Evolutionary conservation across 2,113 vertebrate species (phyloP).

Genomic region (Bostrychus sinensis): DNA sequence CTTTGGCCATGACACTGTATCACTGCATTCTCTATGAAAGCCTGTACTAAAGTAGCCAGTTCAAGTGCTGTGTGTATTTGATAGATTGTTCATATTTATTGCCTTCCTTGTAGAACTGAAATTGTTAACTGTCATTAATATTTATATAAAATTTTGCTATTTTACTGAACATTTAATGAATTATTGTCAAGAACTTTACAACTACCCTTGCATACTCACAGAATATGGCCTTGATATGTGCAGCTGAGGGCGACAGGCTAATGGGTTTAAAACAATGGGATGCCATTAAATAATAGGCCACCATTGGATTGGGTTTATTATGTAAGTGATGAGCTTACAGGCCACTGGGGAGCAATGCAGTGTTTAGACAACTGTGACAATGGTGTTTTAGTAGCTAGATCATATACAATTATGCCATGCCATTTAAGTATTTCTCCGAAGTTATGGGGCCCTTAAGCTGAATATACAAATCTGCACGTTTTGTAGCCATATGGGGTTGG

Average conservation of each 20-base stretch:
- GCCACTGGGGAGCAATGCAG: neutral
- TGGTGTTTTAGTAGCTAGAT: neutral
- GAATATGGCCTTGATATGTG: conserved; percentile 33
- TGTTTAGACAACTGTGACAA: neutral
- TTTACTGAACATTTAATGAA: neutral
- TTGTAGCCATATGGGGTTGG: neutral
- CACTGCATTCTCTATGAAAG: neutral
- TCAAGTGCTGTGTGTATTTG: neutral
- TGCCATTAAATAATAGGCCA: conserved; percentile 42
- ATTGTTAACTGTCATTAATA: too few species aligned
- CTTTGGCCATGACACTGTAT: neutral
- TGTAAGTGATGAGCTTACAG: conserved; percentile 26
- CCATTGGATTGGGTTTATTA: conserved; percentile 44
- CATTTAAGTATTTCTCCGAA: neutral
- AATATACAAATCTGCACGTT: conserved; percentile 29
- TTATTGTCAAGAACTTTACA: neutral
- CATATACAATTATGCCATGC: neutral
- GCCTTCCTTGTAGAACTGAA: too few species aligned
- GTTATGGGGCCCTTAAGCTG: conserved; percentile 47
- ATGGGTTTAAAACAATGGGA: conserved; percentile 53
- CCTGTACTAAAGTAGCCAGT: neutral
- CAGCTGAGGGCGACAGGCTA: conserved; percentile 39
- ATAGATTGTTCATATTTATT: too few species aligned
- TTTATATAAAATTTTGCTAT: too few species aligned
- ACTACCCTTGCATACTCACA: neutral